A percentile compares a stretch with the other conserved stretches of the same genome.
These are phyloP conservation scores for Dolichallabes microphthalmus DNA, from an alignment of 2,113 vertebrate genomes.

Conservation along the genomic window DNA sequence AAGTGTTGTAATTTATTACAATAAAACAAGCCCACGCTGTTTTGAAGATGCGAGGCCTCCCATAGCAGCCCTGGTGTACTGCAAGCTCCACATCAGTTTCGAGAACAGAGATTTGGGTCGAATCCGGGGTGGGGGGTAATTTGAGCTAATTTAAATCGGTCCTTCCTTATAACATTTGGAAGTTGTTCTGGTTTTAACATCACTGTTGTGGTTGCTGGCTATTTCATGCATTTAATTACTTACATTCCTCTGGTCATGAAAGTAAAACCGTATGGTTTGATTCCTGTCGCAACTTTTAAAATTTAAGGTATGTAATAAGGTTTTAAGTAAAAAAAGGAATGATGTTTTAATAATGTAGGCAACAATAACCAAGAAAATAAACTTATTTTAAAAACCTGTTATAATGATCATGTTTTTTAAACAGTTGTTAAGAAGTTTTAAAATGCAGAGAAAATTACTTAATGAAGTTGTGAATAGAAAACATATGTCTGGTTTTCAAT, in stretches of 20 bases:
- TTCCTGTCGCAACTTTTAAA: neutral
- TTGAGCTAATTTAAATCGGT: slow-evolving; percentile 14
- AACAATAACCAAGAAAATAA: neutral
- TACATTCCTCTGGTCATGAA: slow-evolving; percentile 5
- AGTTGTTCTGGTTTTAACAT: slow-evolving; percentile 30
- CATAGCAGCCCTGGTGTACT: neutral
- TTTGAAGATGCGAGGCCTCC: neutral
- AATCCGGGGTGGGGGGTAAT: slow-evolving; percentile 11
- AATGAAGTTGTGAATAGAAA: neutral
- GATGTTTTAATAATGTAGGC: neutral
- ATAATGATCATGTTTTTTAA: neutral
- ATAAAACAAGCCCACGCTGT: neutral
- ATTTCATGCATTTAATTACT: slow-evolving; percentile 26
- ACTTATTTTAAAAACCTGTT: neutral
- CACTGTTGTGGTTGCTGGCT: slow-evolving; percentile 30
- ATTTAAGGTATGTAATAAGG: neutral
- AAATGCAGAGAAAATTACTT: neutral
- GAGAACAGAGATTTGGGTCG: neutral
- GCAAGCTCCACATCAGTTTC: neutral
- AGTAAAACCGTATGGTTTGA: slow-evolving; percentile 16
- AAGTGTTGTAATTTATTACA: neutral
- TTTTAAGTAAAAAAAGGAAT: neutral
- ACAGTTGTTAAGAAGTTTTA: neutral
- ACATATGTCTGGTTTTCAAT: neutral
- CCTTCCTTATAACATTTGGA: slow-evolving; percentile 33